These are phyloP conservation scores for Tetanocera ferruginea DNA, from an alignment of 2,888 invertebrate species.

Conservation along the genomic window DNA sequence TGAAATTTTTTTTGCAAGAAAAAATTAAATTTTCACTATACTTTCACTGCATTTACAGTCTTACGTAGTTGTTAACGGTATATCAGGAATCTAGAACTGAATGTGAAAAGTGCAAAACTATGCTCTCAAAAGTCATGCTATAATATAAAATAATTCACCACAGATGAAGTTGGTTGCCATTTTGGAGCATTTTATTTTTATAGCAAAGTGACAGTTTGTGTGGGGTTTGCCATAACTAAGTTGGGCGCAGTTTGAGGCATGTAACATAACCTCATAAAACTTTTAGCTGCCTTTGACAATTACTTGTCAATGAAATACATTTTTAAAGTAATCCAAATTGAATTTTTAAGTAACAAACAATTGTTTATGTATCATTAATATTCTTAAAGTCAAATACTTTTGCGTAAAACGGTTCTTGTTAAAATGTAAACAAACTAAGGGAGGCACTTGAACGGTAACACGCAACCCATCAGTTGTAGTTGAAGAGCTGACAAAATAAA, in stretches of 20 bases:
- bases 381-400: neutral
- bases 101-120: slow-evolving; percentile 56
- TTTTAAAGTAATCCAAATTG: neutral
- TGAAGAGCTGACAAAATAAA: too few relatives aligned
- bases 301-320: too few relatives aligned
- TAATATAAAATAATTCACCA: neutral
- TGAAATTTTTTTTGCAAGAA: slow-evolving; percentile 8
- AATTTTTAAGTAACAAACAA: neutral
- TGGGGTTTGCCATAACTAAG: neutral
- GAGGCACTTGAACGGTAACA: neutral
- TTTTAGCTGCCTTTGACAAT: too few relatives aligned
- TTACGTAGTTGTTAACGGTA: slow-evolving; percentile 59
- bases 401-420: neutral
- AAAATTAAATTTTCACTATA: slow-evolving; percentile 34
- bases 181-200: neutral
- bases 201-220: slow-evolving; percentile 8
- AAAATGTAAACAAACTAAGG: slow-evolving; percentile 17
- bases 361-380: neutral
- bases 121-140: slow-evolving; percentile 15
- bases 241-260: neutral
- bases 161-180: slow-evolving; percentile 4
- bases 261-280: neutral
- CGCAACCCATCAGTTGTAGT: too few relatives aligned
- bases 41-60: slow-evolving; percentile 16
- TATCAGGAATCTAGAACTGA: slow-evolving; percentile 66